Evolutionary conservation across 2,113 vertebrate species (phyloP).

Genomic region (Amblyopsis rosae): DNA sequence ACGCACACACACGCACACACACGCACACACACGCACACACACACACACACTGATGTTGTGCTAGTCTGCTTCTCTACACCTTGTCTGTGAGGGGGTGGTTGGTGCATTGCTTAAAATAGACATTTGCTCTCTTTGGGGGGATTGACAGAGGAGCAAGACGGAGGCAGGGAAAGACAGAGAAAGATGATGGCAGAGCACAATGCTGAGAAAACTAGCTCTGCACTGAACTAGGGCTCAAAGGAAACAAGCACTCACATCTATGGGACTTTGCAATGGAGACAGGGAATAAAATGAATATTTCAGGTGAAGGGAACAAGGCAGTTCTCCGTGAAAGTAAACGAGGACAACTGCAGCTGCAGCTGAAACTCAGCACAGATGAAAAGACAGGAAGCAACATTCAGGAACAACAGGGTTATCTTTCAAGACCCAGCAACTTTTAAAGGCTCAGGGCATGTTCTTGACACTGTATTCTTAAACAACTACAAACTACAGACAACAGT

Average conservation of each 20-base stretch:
- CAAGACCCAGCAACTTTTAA: neutral
- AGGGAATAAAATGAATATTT: constrained; percentile 55
- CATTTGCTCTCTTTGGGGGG: constrained; percentile 67
- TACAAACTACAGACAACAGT: no score
- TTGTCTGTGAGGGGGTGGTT: constrained; percentile 70
- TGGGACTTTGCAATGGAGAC: constrained; percentile 49
- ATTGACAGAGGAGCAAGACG: constrained; percentile 65
- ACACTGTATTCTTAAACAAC: no score
- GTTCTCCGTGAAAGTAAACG: constrained; percentile 50
- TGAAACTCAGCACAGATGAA: constrained; percentile 19
- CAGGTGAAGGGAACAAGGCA: constrained; percentile 53
- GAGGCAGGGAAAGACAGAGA: constrained; percentile 54
- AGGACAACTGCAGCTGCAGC: constrained; percentile 24
- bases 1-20: neutral
- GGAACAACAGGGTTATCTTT: neutral
- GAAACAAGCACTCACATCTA: constrained; percentile 46
- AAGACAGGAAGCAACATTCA: constrained; percentile 10
- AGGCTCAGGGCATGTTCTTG: no score
- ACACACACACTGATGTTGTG: constrained; percentile 57
- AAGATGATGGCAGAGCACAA: constrained; percentile 27
- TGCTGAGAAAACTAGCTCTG: constrained; percentile 34
- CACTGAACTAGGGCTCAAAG: constrained; percentile 47
- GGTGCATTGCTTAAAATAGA: constrained; percentile 78
- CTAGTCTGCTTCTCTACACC: constrained; percentile 58
- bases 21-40: constrained; percentile 28